Conservation (phyloP, 1,140 invertebrate genomes). For the Drosophila nannoptera region DNA sequence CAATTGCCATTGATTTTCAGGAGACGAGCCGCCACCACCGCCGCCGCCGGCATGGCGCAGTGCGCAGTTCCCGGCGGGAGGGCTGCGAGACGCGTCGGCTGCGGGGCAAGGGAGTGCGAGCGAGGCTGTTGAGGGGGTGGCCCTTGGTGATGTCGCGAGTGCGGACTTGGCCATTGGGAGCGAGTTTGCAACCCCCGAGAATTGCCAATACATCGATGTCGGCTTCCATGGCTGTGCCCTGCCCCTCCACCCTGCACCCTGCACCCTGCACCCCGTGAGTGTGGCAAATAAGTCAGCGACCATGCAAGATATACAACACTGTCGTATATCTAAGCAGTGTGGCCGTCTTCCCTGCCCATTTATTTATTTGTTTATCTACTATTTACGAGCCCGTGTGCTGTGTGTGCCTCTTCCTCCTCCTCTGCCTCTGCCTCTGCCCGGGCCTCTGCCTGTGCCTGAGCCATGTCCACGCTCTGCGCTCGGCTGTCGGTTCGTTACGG, state of each 20-base stretch:
- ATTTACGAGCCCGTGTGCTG: constrained; percentile 65
- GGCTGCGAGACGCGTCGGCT: constrained; percentile 2
- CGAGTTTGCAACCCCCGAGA: constrained; percentile 54
- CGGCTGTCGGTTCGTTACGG: constrained; percentile 49
- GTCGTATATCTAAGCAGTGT: constrained; percentile 59
- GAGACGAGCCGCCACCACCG: constrained; percentile 15
- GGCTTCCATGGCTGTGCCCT: constrained; percentile 27
- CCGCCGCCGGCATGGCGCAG: constrained; percentile 28
- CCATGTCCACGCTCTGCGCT: constrained; percentile 22
- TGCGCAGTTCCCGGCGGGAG: constrained; percentile 30
- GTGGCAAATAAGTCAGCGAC: constrained; percentile 29
- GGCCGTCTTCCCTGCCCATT: constrained; percentile 24
- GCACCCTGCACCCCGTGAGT: constrained; percentile 10
- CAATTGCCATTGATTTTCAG: constrained; percentile 64
- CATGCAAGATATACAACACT: constrained; percentile 63
- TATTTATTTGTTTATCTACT: constrained; percentile 75
- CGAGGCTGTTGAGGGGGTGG: constrained; percentile 53
- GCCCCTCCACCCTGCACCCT: constrained; percentile 13
- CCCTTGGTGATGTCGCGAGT: constrained; percentile 42
- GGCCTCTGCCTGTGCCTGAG: constrained; percentile 12
- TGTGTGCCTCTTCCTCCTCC: constrained; percentile 8
- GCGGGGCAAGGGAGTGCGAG: constrained; percentile 3
- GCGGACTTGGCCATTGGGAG: constrained; percentile 65
- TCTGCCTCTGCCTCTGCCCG: neutral
- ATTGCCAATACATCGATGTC: constrained; percentile 47